These are phyloP conservation scores for Eulemur rubriventer DNA, from an alignment of 2,797 vertebrate species.

Conservation along the genomic window DNA sequence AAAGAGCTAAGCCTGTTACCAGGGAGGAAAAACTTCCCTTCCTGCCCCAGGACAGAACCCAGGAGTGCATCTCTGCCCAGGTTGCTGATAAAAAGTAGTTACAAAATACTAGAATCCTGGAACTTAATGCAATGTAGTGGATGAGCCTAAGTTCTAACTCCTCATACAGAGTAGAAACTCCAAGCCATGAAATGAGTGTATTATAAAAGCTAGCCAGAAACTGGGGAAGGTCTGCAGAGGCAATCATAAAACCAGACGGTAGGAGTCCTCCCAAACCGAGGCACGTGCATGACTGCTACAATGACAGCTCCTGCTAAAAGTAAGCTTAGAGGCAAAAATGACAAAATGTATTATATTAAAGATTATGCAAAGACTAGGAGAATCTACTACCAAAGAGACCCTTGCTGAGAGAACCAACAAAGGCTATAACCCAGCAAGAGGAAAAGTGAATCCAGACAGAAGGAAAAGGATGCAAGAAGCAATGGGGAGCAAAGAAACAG, in stretches of 20 bases:
- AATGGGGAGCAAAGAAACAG: neutral
- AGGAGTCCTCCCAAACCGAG: neutral
- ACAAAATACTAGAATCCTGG: neutral
- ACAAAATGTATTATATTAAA: conserved; percentile 6
- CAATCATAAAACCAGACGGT: neutral
- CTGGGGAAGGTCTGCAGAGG: neutral
- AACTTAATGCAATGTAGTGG: neutral
- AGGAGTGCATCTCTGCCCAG: neutral
- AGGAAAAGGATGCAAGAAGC: neutral
- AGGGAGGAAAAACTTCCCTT: neutral
- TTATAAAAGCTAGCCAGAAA: neutral
- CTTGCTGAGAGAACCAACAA: neutral
- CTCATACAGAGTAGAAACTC: neutral
- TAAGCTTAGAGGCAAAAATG: neutral
- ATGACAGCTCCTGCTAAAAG: neutral
- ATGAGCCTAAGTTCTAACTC: neutral
- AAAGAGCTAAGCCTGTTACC: neutral
- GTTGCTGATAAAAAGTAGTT: neutral
- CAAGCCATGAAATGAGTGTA: neutral
- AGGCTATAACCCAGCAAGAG: neutral
- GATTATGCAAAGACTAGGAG: neutral
- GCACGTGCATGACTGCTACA: rapidly evolving
- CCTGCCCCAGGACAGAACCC: neutral
- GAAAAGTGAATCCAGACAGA: neutral
- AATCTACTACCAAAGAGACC: neutral